Evolutionary conservation across 2,113 vertebrate genomes (phyloP).

Genomic region (Perognathus longimembris): DNA sequence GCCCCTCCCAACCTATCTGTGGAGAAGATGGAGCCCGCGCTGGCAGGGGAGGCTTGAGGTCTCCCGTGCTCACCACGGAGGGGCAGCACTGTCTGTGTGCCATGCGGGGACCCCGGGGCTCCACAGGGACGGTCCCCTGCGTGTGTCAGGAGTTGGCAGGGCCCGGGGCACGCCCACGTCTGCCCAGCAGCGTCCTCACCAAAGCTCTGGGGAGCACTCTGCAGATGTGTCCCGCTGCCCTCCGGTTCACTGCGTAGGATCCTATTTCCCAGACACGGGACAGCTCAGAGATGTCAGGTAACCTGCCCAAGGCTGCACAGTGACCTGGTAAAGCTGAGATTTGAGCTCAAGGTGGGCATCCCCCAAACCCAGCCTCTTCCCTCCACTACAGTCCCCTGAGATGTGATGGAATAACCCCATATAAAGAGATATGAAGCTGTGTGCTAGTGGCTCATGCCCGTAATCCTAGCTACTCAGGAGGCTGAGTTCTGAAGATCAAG

Average conservation of each 20-base stretch:
- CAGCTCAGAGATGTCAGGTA: background rate
- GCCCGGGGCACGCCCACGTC: background rate
- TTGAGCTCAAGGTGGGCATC: background rate
- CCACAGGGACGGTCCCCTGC: accelerated
- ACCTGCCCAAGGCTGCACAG: conserved; percentile 13
- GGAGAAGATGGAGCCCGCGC: background rate
- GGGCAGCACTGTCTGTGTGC: background rate
- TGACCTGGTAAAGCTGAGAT: background rate
- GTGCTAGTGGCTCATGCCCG: too few relatives aligned
- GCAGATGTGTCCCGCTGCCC: background rate
- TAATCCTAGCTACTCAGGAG: too few relatives aligned
- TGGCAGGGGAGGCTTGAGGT: too few relatives aligned
- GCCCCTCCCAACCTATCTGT: too few relatives aligned
- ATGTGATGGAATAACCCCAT: background rate
- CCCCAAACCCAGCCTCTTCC: background rate
- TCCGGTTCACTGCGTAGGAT: background rate
- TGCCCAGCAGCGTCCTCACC: background rate
- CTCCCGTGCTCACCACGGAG: too few relatives aligned
- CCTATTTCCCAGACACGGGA: background rate
- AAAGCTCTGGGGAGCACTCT: background rate
- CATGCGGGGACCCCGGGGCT: background rate
- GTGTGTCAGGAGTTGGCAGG: background rate
- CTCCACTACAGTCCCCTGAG: background rate
- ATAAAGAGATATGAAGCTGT: background rate
- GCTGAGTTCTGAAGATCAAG: too few relatives aligned